These are phyloP conservation scores for Sclerurus mexicanus DNA, from an alignment of 2,113 vertebrate species.

Conservation along the genomic window DNA sequence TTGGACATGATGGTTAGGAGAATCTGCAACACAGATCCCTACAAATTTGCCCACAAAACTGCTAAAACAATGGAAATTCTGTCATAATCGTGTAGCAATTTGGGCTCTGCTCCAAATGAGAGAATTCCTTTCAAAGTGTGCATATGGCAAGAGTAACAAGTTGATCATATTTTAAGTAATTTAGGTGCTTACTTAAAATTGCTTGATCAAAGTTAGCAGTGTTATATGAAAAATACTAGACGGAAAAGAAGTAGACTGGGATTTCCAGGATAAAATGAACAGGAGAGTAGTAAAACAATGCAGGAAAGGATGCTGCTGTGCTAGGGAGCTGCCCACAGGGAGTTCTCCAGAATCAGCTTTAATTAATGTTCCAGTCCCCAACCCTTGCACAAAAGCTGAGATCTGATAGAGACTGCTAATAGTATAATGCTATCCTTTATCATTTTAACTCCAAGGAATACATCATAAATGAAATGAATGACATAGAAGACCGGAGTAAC, in stretches of 20 bases:
- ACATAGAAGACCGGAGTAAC: background rate
- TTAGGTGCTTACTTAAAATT: background rate
- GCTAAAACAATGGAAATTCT: background rate
- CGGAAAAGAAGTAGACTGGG: background rate
- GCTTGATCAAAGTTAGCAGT: background rate
- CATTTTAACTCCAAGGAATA: background rate
- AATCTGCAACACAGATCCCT: background rate
- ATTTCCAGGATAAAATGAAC: background rate
- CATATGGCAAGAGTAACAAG: background rate
- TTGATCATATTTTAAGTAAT: background rate
- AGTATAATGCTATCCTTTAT: background rate
- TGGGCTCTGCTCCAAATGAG: background rate
- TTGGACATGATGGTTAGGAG: background rate
- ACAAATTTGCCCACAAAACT: background rate
- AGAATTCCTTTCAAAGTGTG: background rate
- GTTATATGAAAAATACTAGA: background rate
- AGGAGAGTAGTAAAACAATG: background rate
- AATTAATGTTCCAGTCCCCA: constrained; percentile 23
- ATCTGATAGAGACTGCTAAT: background rate
- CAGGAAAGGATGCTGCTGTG: background rate
- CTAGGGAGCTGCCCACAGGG: background rate
- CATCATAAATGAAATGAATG: background rate
- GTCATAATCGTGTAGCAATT: background rate
- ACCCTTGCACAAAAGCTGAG: background rate
- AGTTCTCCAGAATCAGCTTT: background rate